Percentiles rank a stretch among this genome's conserved stretches.
These are phyloP conservation scores for Cinara cedri DNA, from an alignment of 2,888 invertebrate species.

Conservation along the genomic window DNA sequence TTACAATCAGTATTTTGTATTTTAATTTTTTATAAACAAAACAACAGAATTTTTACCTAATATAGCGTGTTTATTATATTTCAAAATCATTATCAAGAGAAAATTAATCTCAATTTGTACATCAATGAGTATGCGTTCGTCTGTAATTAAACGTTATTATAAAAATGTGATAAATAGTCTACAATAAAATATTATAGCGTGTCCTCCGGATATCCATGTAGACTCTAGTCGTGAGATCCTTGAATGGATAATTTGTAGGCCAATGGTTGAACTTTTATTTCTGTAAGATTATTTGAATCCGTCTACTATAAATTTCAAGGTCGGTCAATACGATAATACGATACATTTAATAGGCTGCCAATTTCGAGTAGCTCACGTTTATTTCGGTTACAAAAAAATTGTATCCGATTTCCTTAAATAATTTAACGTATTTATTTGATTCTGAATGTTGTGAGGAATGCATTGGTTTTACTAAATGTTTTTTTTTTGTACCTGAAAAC, in stretches of 20 bases:
- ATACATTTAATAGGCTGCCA: no score
- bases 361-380: background rate
- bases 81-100: background rate
- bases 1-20: background rate
- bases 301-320: slow-evolving; percentile 34
- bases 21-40: background rate
- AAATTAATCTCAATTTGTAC: slow-evolving; percentile 2
- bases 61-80: background rate
- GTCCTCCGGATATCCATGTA: slow-evolving; percentile 35
- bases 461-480: no score
- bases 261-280: slow-evolving; percentile 47
- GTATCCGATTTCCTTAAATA: background rate
- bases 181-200: background rate
- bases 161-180: background rate
- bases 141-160: background rate
- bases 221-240: slow-evolving; percentile 30
- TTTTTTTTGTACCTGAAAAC: no score
- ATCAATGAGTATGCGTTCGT: background rate
- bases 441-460: background rate
- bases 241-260: slow-evolving; percentile 54
- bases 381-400: background rate
- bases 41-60: background rate
- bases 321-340: background rate
- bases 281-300: slow-evolving; percentile 8
- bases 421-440: slow-evolving; percentile 10